These are phyloP conservation scores for Drosophila dives DNA, from an alignment of 2,888 invertebrate species.

Conservation along the genomic window DNA sequence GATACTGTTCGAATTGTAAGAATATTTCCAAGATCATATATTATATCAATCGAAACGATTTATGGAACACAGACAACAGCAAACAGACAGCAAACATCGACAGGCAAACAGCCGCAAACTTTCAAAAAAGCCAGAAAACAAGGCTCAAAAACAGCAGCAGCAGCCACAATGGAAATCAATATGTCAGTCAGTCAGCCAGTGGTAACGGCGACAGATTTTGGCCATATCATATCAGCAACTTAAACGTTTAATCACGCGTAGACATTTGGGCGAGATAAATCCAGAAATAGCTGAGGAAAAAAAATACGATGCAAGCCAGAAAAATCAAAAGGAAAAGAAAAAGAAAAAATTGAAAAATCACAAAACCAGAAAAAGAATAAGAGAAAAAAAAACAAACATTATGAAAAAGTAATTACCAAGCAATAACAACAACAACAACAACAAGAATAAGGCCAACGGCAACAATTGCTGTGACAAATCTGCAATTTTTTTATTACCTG, in stretches of 20 bases:
- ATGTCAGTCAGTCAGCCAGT: constrained; percentile 38
- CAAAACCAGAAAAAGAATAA: constrained; percentile 29
- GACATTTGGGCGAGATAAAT: constrained; percentile 73
- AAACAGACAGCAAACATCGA: constrained; percentile 57
- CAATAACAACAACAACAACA: constrained; percentile 52
- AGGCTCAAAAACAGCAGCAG: constrained; percentile 13
- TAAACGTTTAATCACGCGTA: constrained; percentile 78
- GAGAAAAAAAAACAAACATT: constrained; percentile 36
- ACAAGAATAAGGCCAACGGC: constrained; percentile 64
- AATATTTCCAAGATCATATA: constrained; percentile 22
- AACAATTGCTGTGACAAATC: constrained; percentile 76
- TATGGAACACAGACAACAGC: constrained; percentile 44
- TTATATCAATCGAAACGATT: constrained; percentile 44
- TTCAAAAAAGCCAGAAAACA: constrained; percentile 49
- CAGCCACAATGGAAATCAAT: constrained; percentile 55
- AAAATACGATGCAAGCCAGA: constrained; percentile 18
- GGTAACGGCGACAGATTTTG: constrained; percentile 50
- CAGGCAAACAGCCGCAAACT: constrained; percentile 39
- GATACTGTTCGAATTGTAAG: not conserved
- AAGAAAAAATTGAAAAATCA: constrained; percentile 14
- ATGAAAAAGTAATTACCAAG: constrained; percentile 76
- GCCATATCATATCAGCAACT: constrained; percentile 72
- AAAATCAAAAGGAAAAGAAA: constrained; percentile 15
- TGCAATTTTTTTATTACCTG: constrained; percentile 72
- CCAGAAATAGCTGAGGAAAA: constrained; percentile 32